phyloP scores from a whole-genome alignment of 2,113 vertebrate genomes.

The Heteronetta atricapilla region DNA sequence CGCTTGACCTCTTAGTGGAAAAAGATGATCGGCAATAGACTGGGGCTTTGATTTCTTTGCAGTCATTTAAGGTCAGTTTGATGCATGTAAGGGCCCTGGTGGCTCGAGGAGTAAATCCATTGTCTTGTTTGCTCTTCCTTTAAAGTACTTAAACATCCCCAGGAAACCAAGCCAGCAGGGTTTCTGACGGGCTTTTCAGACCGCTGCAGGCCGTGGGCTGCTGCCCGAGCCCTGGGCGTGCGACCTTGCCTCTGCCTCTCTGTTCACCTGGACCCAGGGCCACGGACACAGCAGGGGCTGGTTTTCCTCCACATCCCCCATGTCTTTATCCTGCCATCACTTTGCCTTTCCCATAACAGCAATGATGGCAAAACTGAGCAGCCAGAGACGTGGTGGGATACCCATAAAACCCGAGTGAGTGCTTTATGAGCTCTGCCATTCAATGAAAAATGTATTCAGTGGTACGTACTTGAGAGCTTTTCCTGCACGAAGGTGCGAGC shows the following conservation, averaged over 20 bases:
- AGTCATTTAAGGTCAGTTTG: background rate
- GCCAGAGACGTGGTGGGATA: background rate
- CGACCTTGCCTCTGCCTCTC: background rate
- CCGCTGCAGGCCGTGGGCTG: fast-evolving
- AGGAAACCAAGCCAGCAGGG: background rate
- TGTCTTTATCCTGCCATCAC: background rate
- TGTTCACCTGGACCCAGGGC: fast-evolving
- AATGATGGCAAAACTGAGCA: background rate
- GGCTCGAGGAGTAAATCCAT: background rate
- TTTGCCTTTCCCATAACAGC: background rate
- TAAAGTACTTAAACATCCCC: background rate
- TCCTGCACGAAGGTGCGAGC: background rate
- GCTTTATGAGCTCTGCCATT: background rate
- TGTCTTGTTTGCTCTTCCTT: background rate
- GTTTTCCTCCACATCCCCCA: fast-evolving
- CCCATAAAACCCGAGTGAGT: background rate
- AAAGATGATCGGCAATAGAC: background rate
- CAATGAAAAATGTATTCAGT: background rate
- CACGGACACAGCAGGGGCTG: background rate
- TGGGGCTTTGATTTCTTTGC: background rate
- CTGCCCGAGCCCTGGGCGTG: fast-evolving
- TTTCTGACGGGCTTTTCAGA: background rate
- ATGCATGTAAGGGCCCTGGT: background rate
- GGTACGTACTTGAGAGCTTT: background rate
- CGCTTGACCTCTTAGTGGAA: background rate